Base-by-base conservation (phyloP, 2,888 invertebrate species). In the Oscheius sp. region DNA sequence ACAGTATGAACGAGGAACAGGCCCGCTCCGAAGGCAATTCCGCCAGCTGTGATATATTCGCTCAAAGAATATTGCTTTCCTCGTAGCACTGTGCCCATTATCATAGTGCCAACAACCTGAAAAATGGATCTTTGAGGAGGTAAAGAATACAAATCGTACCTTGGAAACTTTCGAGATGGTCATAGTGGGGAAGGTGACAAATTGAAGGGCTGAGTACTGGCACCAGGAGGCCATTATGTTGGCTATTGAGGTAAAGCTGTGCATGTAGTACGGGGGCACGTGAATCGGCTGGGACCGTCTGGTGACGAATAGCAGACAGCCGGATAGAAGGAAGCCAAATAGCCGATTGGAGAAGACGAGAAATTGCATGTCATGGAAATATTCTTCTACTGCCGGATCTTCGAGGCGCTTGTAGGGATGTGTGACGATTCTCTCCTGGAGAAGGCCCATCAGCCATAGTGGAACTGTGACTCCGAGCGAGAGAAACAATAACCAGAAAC, bases 191-290 rank as follows among this genome's bases (percentile, higher is more conserved):
- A 99, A 99, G 89, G 94, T 96, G 87, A 99, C 96, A 90, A 94
- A 99, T 90, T 98, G 98, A 59, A 99, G 92, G 35, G 98, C 98
- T 91, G 99, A 99, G 90, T 99, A 99, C 91, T 99, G 99, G 90
- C 96, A 98, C 98, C 98, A 99, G 63, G 96, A 96, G 89, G 96
- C 96, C 92, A 99, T 93, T 80, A 98, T 95, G 90, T 99, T 99
- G 21, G 96, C 96, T 87, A 99, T 93, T 2, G 97, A 95, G 89
- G 96, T 96, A 91, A 94, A 98, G 0, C 94, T 94, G 91, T 96
- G 98, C 91, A 95, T 94, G 90, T 95, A 96, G 10, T 96, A 91
- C 0, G 99, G 97, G 71, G 94, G 94, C 37, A 93, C 92, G 87
- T 94, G 94, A 29, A 93, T 91, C 0, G 93, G 92, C 76, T 93